Evolutionary conservation across 1,140 invertebrate genomes (phyloP).

Genomic region (Euwallacea fornicatus): DNA sequence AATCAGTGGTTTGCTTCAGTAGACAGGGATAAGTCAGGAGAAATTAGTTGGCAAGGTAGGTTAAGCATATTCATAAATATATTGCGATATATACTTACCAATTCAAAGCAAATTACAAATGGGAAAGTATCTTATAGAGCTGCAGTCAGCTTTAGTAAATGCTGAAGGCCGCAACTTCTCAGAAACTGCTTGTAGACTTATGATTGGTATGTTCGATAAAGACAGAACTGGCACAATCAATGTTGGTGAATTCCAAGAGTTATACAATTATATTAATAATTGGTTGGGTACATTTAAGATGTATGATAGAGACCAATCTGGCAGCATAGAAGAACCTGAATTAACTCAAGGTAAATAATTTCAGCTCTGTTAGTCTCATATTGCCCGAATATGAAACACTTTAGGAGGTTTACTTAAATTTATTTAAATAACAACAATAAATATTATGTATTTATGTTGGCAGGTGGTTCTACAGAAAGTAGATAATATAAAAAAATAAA

Average conservation of each 20-base stretch:
- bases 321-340: constrained; percentile 79
- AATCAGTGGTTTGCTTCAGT: constrained; percentile 82
- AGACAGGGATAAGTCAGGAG: constrained; percentile 79
- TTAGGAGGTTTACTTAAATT: no score
- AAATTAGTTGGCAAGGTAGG: constrained; percentile 64
- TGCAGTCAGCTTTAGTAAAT: constrained; percentile 82
- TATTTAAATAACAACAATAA: no score
- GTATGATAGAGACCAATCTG: constrained; percentile 81
- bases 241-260: constrained; percentile 79
- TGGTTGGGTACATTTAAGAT: constrained; percentile 82
- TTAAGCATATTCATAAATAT: constrained; percentile 2
- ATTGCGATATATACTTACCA: not conserved
- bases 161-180: constrained; percentile 85
- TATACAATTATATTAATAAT: constrained; percentile 88
- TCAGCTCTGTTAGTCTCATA: not conserved
- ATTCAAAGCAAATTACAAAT: not conserved
- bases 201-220: constrained; percentile 92
- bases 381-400: no score
- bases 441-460: no score
- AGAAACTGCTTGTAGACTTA: constrained; percentile 80
- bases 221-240: constrained; percentile 86
- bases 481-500: no score
- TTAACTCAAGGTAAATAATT: constrained; percentile 65
- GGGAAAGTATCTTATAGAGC: constrained; percentile 57
- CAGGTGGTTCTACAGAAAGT: no score